Base-by-base conservation (phyloP, 2,797 vertebrate species). In the Paratrypauchen microcephalus region DNA sequence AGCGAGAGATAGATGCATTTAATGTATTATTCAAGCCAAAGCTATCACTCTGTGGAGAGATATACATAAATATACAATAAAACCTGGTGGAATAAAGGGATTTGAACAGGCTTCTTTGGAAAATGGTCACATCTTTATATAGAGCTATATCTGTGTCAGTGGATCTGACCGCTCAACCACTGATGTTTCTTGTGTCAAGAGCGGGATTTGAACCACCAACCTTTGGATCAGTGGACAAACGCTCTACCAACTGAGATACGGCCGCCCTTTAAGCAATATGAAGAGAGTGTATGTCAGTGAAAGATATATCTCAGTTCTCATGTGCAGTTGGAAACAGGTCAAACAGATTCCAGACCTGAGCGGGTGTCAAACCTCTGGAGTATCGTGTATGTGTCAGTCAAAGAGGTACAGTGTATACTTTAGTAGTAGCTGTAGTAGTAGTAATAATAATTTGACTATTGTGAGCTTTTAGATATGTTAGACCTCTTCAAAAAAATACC, bases 21-120 rank as follows among this genome's bases (percentile, higher is more conserved):
- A 85, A 93, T 93, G 85, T 91, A 90, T 92, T 90, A 93, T 93
- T 93, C 87, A 93, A 73, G 81, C 85, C 79, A 86, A 83, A 79
- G 76, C 81, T 71, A 88, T 86, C 82, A 73, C 84, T 86, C 83
- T 61, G 48, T 69, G 71, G 82, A 83, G 78, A 85, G 80, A 79
- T 79, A 76, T 71, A 69, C 83, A 91, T 90, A 88, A 90, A 92
- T 91, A 89, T 88, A 81, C 86, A 86, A 90, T 90, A 86, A 87
- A 85, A 86, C 73, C 71, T 28, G 0, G 39, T 32, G 69, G 71
- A 30, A 62, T 76, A 85, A 72, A 74, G 39, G 65, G 65, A 74
- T 76, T 72, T 59, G 36, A 80, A 82, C 67, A n/a, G 48, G 62
- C 41, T 79, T n/a, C n/a, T n/a, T n/a, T n/a, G n/a, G n/a, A n/a